Evolutionary conservation across 2,113 vertebrate genomes (phyloP).

Genomic region (Electrona antarctica): DNA sequence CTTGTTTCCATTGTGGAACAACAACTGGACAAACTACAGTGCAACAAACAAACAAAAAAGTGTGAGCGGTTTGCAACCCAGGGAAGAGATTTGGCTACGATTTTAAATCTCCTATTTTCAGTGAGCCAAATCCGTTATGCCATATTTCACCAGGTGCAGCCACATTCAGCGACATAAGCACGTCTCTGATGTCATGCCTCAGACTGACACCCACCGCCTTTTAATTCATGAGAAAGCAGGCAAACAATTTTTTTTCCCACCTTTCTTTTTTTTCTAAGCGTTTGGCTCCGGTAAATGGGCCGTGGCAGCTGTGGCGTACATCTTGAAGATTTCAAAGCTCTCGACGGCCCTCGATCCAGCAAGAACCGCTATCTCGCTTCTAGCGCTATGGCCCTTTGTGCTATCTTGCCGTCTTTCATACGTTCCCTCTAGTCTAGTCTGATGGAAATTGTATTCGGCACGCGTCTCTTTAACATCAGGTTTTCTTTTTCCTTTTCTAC

Average conservation of each 20-base stretch:
- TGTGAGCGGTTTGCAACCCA: too few relatives aligned
- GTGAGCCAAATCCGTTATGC: too few relatives aligned
- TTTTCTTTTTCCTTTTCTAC: background rate
- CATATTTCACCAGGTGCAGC: too few relatives aligned
- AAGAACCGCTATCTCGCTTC: background rate
- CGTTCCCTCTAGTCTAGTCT: background rate
- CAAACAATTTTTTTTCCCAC: background rate
- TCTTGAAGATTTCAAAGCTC: constrained; percentile 5
- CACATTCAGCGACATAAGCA: too few relatives aligned
- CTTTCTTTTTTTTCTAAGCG: too few relatives aligned
- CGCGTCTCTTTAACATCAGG: background rate
- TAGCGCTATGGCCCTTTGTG: background rate
- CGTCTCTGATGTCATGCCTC: background rate
- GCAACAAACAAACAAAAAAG: too few relatives aligned
- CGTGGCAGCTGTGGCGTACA: background rate
- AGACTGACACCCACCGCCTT: background rate
- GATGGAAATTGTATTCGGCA: background rate
- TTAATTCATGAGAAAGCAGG: constrained; percentile 1
- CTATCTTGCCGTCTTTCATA: background rate
- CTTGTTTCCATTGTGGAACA: too few relatives aligned
- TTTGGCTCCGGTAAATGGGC: background rate
- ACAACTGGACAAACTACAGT: too few relatives aligned
- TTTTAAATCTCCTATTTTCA: too few relatives aligned
- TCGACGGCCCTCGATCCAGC: background rate
- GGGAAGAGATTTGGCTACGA: too few relatives aligned